These are phyloP conservation scores for Bombus waltoni DNA, from an alignment of 1,140 invertebrate genomes.

Conservation along the genomic window DNA sequence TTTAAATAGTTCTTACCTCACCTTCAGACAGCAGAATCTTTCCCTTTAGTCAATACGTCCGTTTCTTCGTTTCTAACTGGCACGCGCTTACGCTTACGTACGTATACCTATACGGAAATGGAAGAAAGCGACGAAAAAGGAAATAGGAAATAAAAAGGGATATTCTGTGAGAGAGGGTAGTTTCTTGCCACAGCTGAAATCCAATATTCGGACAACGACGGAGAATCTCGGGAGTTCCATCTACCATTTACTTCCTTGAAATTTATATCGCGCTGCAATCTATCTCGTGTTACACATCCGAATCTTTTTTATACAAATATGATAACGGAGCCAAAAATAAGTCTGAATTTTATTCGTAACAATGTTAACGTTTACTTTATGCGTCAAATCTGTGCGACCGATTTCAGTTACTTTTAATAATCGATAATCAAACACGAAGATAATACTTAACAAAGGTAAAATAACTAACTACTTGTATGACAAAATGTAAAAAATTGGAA, in stretches of 20 bases:
- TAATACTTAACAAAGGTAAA: too few relatives aligned
- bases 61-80: background rate
- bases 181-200: constrained; percentile 58
- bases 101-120: constrained; percentile 3
- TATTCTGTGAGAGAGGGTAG: constrained; percentile 24
- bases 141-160: background rate
- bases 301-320: constrained; percentile 44
- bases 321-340: constrained; percentile 29
- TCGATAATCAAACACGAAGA: background rate
- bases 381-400: background rate
- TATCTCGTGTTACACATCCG: constrained; percentile 48
- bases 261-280: constrained; percentile 60
- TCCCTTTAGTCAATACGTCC: constrained; percentile 34
- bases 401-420: too few relatives aligned
- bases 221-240: constrained; percentile 53
- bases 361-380: constrained; percentile 29
- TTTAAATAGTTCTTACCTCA: constrained; percentile 72
- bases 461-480: too few relatives aligned
- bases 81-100: constrained; percentile 23
- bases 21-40: constrained; percentile 30
- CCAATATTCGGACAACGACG: constrained; percentile 63
- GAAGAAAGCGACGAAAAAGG: background rate
- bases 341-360: background rate
- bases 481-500: too few relatives aligned
- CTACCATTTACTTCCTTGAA: constrained; percentile 62